Percentiles rank a stretch among this genome's conserved stretches.
Evolutionary conservation across 1,140 invertebrate genomes (phyloP).

Genomic region (Orius insidiosus): DNA sequence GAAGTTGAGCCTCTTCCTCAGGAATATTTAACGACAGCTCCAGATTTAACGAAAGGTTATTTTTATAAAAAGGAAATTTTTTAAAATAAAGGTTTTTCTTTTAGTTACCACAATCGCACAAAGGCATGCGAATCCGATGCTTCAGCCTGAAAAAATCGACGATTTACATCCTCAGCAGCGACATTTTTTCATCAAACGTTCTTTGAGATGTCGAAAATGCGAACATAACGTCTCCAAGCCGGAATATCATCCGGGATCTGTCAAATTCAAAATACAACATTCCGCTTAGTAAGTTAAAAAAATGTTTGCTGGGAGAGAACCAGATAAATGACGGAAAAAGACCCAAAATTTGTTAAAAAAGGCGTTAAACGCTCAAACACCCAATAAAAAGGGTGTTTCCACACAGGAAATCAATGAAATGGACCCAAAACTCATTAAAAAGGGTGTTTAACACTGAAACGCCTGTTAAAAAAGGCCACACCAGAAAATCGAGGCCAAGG

Average conservation of each 20-base stretch:
- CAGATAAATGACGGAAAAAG: too few species aligned
- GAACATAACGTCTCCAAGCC: constrained; percentile 94
- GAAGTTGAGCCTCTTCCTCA: constrained; percentile 58
- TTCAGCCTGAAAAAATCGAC: constrained; percentile 51
- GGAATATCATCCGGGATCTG: constrained; percentile 81
- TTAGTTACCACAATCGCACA: constrained; percentile 72
- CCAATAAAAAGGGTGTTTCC: too few species aligned
- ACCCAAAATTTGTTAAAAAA: too few species aligned
- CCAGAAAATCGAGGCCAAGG: too few species aligned
- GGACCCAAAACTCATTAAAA: too few species aligned
- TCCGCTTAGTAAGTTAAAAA: too few species aligned
- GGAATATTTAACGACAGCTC: constrained; percentile 52
- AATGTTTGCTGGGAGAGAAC: too few species aligned
- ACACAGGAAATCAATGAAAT: too few species aligned
- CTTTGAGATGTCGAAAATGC: constrained; percentile 68
- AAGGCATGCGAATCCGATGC: constrained; percentile 60
- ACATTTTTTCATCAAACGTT: constrained; percentile 73
- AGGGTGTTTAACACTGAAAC: too few species aligned
- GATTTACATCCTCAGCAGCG: constrained; percentile 73
- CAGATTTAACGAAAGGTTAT: constrained; percentile 61
- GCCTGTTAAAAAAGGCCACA: too few species aligned
- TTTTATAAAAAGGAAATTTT: constrained; percentile 32
- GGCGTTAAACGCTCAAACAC: too few species aligned
- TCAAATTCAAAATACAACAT: constrained; percentile 93
- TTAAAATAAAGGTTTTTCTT: too few species aligned